Percentiles rank a stretch among this genome's conserved stretches.
These are phyloP conservation scores for Pipistrellus pipistrellus DNA, from an alignment of 2,797 vertebrate genomes.

Conservation along the genomic window DNA sequence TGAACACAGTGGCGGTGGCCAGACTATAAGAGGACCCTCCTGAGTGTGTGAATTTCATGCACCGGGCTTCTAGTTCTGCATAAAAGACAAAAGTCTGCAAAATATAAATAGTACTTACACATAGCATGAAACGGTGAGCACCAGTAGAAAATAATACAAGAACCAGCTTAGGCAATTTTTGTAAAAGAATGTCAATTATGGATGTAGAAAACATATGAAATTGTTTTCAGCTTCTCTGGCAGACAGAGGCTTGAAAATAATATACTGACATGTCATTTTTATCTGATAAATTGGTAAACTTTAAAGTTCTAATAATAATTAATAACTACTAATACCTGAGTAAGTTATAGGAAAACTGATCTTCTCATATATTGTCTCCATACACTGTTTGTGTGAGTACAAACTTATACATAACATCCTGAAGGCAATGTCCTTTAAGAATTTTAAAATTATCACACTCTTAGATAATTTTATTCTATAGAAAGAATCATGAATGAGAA, in stretches of 20 bases:
- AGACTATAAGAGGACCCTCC: too few species aligned
- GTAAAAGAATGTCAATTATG: slow-evolving; percentile 12
- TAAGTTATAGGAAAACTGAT: not conserved
- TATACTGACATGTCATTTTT: not conserved
- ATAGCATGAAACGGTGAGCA: not conserved
- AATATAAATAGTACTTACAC: not conserved
- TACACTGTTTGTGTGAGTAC: not conserved
- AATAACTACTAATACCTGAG: not conserved
- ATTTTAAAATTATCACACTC: not conserved
- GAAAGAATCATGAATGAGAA: slow-evolving; percentile 18
- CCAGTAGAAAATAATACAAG: not conserved
- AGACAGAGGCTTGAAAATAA: slow-evolving; percentile 16
- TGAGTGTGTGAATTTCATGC: too few species aligned
- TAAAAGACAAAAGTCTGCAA: not conserved
- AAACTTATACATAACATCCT: not conserved
- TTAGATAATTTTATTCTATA: not conserved
- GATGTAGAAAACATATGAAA: not conserved
- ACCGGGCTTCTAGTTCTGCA: not conserved
- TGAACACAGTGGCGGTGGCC: too few species aligned
- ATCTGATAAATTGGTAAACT: not conserved
- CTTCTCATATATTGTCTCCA: not conserved
- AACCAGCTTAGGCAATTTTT: not conserved
- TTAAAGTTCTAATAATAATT: slow-evolving; percentile 28
- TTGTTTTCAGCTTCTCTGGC: slow-evolving; percentile 11
- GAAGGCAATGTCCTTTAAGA: not conserved